Percentiles rank a stretch among this genome's conserved stretches.
Conservation (phyloP, 2,888 invertebrate species). For the Orchestes rusci region DNA sequence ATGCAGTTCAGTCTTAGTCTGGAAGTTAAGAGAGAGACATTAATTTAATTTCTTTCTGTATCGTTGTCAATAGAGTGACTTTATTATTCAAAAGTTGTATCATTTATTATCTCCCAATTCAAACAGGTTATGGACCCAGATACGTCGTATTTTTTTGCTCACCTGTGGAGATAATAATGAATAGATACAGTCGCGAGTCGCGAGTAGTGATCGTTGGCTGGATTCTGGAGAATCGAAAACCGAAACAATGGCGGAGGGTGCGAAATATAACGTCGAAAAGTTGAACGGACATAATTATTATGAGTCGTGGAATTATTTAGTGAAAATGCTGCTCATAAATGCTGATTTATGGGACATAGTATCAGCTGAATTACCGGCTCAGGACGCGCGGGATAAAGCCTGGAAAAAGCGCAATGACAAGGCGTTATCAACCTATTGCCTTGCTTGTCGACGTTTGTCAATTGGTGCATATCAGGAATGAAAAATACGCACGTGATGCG, state of each 20-base stretch:
- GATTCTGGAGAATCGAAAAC: no score
- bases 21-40: no score
- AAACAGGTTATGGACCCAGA: no score
- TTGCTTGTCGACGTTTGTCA: constrained; percentile 6
- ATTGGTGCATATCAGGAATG: constrained; percentile 4
- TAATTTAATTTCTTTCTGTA: no score
- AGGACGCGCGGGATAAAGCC: constrained; percentile 1
- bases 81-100: no score
- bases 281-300: constrained; percentile 2
- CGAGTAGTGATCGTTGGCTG: no score
- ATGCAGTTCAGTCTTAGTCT: no score
- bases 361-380: not conserved
- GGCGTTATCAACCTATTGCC: constrained; percentile 7
- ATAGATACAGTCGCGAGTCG: no score
- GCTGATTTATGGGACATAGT: constrained; percentile 1
- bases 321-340: not conserved
- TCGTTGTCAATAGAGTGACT: no score
- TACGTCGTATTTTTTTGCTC: no score
- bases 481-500: constrained; percentile 2
- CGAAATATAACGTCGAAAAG: constrained; percentile 1
- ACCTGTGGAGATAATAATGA: no score
- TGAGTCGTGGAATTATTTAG: constrained; percentile 2
- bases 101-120: no score
- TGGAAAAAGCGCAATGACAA: constrained; percentile 4
- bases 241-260: constrained; percentile 3